A percentile compares a stretch with the other conserved stretches of the same genome.
phyloP scores from a whole-genome alignment of 2,113 vertebrate species.

The Dicerorhinus sumatrensis region DNA sequence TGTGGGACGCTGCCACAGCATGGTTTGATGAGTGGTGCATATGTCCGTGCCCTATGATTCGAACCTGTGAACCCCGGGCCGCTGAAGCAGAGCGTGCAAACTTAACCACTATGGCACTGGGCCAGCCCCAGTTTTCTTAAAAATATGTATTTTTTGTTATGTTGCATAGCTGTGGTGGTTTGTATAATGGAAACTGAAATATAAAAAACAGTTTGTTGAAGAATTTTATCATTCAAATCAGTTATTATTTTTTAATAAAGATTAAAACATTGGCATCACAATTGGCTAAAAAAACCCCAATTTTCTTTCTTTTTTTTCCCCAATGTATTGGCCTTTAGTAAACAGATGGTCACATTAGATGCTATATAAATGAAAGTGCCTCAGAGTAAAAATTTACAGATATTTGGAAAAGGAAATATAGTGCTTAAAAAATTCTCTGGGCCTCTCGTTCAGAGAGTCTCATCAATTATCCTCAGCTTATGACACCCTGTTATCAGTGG shows the following conservation, averaged over 20 bases:
- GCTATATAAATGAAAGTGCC: constrained; percentile 59
- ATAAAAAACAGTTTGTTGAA: constrained; percentile 76
- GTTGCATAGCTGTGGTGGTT: constrained; percentile 53
- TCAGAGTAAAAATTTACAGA: constrained; percentile 46
- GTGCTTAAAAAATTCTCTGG: background rate
- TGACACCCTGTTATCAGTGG: background rate
- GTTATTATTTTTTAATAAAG: constrained; percentile 74
- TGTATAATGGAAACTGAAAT: constrained; percentile 67
- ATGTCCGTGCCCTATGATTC: too few species aligned
- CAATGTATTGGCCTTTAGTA: constrained; percentile 69
- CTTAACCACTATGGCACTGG: too few species aligned
- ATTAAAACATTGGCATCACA: constrained; percentile 77
- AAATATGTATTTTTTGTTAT: constrained; percentile 74
- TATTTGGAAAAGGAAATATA: constrained; percentile 53
- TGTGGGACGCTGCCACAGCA: too few species aligned
- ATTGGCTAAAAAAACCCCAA: constrained; percentile 70
- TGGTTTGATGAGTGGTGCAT: too few species aligned
- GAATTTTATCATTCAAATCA: constrained; percentile 73
- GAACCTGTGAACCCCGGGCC: too few species aligned
- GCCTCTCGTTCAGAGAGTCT: background rate
- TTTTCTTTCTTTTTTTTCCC: constrained; percentile 45
- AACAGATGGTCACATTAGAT: constrained; percentile 78
- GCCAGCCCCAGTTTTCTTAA: constrained; percentile 61
- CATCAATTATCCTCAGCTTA: background rate
- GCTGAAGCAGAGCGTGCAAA: too few species aligned